phyloP scores from a whole-genome alignment of 2,797 vertebrate genomes.

The Lates japonicus region DNA sequence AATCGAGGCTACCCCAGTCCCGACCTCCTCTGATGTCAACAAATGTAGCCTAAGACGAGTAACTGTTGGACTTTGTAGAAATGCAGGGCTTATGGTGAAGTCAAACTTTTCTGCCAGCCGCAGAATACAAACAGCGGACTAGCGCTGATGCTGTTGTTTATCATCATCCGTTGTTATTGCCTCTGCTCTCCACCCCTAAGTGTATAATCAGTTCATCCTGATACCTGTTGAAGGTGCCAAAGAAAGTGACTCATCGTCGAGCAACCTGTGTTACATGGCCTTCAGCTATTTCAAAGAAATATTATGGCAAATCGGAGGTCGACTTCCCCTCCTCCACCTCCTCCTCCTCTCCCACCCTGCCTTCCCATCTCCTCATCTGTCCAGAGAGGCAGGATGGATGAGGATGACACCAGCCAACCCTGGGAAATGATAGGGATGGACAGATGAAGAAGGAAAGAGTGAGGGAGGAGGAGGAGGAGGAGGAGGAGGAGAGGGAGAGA shows the following conservation, averaged over 20 bases:
- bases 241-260: slow-evolving; percentile 43
- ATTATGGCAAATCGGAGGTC: slow-evolving; percentile 84
- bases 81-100: slow-evolving; percentile 4
- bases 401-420: slow-evolving; percentile 86
- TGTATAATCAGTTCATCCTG: slow-evolving; percentile 36
- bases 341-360: slow-evolving; percentile 37
- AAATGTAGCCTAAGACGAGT: no score
- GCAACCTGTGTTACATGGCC: slow-evolving; percentile 64
- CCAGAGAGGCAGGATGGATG: slow-evolving; percentile 85
- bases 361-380: slow-evolving; percentile 83
- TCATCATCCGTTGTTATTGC: slow-evolving; percentile 46
- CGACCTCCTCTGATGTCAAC: no score
- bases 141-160: slow-evolving; percentile 26
- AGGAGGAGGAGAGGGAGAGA: slow-evolving; percentile 76
- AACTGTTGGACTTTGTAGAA: slow-evolving; percentile 19
- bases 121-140: slow-evolving; percentile 31
- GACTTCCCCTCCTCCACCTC: slow-evolving; percentile 43
- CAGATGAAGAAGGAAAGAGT: slow-evolving; percentile 84
- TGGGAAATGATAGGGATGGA: slow-evolving; percentile 88
- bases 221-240: slow-evolving; percentile 67
- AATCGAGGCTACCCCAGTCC: no score
- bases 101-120: slow-evolving; percentile 18
- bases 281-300: slow-evolving; percentile 71
- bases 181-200: slow-evolving; percentile 16
- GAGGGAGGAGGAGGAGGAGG: no score